Evolutionary conservation across 1,140 invertebrate species (phyloP).

Genomic region (Matsumurasca onukii): DNA sequence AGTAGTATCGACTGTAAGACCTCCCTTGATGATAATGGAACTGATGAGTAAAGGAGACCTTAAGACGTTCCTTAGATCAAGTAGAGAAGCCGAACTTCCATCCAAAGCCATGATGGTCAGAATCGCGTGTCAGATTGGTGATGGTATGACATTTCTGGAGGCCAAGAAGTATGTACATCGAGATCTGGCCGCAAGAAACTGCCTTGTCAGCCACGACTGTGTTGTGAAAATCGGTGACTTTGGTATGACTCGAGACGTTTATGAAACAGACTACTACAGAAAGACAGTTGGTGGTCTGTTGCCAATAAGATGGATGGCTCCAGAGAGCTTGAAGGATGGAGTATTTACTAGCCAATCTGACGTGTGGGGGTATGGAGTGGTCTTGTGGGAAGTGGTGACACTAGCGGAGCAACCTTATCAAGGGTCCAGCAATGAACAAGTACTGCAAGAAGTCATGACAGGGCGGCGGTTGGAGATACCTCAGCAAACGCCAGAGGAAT

Average conservation of each 20-base stretch:
- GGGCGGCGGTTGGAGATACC: conserved; percentile 89
- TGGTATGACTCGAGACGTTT: conserved; percentile 95
- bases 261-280: conserved; percentile 95
- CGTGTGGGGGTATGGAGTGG: conserved; percentile 95
- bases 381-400: conserved; percentile 98
- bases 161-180: conserved; percentile 95
- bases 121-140: conserved; percentile 97
- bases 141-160: conserved; percentile 97
- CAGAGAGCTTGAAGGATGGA: conserved; percentile 94
- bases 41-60: conserved; percentile 95
- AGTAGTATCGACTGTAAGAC: conserved; percentile 88
- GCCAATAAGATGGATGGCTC: conserved; percentile 86
- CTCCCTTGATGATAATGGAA: conserved; percentile 95
- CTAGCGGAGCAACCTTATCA: conserved; percentile 97
- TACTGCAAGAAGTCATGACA: conserved; percentile 80
- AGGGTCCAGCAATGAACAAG: conserved; percentile 75
- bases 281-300: conserved; percentile 89
- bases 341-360: conserved; percentile 91
- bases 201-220: conserved; percentile 89
- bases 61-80: conserved; percentile 80
- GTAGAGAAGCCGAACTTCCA: conserved; percentile 50
- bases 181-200: conserved; percentile 96
- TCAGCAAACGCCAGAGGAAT: conserved; percentile 84
- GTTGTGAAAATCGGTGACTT: conserved; percentile 97
- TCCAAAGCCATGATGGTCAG: conserved; percentile 50